Evolutionary conservation across 2,113 vertebrate genomes (phyloP).

Genomic region (Phasianus colchicus): DNA sequence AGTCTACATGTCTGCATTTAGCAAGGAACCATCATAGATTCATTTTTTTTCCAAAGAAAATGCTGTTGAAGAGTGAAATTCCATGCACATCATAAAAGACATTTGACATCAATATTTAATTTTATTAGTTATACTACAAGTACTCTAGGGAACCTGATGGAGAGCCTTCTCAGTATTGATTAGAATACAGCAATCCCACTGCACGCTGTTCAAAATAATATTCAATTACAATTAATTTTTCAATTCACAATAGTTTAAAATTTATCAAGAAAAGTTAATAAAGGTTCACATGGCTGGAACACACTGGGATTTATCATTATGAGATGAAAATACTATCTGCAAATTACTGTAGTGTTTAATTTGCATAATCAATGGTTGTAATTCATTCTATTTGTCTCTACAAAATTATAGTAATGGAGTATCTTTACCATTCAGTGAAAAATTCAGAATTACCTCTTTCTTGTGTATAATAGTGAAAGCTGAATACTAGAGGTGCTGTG

Average conservation of each 20-base stretch:
- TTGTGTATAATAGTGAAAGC: not conserved
- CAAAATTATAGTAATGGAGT: not conserved
- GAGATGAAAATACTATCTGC: not conserved
- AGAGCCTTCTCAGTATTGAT: constrained; percentile 67
- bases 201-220: constrained; percentile 54
- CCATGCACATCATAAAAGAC: constrained; percentile 59
- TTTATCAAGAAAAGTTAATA: constrained; percentile 53
- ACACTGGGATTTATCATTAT: not conserved
- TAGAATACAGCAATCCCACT: constrained; percentile 52
- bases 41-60: constrained; percentile 41
- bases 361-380: not conserved
- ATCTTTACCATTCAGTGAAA: not conserved
- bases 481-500: not conserved
- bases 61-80: constrained; percentile 1
- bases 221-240: constrained; percentile 69
- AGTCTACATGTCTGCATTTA: not conserved
- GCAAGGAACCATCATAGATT: not conserved
- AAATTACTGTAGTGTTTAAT: not conserved
- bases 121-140: constrained; percentile 74
- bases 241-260: constrained; percentile 59
- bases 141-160: constrained; percentile 59
- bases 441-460: not conserved
- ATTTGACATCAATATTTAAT: constrained; percentile 74
- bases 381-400: not conserved
- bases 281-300: not conserved